phyloP scores from a whole-genome alignment of 2,113 vertebrate species.

The Poicephalus meyeri region DNA sequence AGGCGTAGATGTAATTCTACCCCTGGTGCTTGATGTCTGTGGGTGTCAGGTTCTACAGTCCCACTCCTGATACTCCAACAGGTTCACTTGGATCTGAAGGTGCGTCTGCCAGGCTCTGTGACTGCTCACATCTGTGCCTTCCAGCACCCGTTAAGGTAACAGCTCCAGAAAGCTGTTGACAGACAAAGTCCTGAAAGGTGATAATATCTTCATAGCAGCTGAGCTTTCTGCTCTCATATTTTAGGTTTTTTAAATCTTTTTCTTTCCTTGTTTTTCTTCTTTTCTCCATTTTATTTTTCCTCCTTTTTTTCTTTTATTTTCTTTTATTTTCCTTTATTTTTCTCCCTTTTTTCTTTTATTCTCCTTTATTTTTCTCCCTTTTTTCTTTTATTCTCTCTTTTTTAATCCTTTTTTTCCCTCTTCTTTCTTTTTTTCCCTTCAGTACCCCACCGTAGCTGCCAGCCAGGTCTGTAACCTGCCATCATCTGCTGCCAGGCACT shows the following conservation, averaged over 20 bases:
- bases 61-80: neutral
- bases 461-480: neutral
- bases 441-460: neutral
- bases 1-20: neutral
- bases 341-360: accelerated
- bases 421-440: neutral
- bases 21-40: neutral
- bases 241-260: accelerated
- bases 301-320: no score
- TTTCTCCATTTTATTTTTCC: neutral
- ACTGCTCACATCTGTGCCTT: neutral
- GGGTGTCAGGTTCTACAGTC: neutral
- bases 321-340: no score
- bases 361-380: no score
- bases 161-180: neutral
- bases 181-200: slow-evolving; percentile 13
- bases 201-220: neutral
- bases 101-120: neutral
- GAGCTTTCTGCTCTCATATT: neutral
- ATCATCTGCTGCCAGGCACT: neutral
- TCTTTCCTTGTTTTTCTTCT: accelerated
- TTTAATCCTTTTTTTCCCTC: neutral
- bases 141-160: neutral
- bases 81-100: neutral
- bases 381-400: no score